Conservation (phyloP, 2,797 vertebrate species). For the Uromys caudimaculatus region DNA sequence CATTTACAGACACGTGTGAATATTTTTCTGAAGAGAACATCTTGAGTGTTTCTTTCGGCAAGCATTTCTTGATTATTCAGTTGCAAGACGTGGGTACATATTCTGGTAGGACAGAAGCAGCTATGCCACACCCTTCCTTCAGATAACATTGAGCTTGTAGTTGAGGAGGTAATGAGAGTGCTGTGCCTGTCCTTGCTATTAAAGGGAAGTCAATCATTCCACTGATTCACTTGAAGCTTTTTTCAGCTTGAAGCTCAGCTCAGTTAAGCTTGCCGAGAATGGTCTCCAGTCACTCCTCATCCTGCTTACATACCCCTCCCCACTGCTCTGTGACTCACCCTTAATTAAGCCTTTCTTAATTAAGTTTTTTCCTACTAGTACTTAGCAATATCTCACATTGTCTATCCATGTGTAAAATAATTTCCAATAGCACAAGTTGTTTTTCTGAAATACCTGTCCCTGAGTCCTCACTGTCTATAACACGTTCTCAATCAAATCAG, state of each 20-base stretch:
- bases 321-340: neutral
- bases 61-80: neutral
- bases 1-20: neutral
- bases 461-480: neutral
- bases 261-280: neutral
- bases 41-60: neutral
- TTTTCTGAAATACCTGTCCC: neutral
- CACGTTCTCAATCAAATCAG: neutral
- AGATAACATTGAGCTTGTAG: neutral
- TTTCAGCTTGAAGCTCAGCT: neutral
- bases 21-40: neutral
- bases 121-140: neutral
- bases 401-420: neutral
- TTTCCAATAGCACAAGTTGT: neutral
- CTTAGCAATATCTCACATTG: neutral
- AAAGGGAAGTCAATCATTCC: neutral
- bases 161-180: neutral
- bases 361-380: neutral
- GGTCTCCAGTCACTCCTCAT: neutral
- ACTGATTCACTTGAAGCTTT: neutral
- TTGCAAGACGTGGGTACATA: neutral
- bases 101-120: neutral
- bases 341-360: neutral
- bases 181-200: neutral
- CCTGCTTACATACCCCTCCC: fast-evolving